Percentiles rank a stretch among this genome's conserved stretches.
Evolutionary conservation across 2,888 invertebrate genomes (phyloP).

Genomic region (Listrodromus nycthemerus): DNA sequence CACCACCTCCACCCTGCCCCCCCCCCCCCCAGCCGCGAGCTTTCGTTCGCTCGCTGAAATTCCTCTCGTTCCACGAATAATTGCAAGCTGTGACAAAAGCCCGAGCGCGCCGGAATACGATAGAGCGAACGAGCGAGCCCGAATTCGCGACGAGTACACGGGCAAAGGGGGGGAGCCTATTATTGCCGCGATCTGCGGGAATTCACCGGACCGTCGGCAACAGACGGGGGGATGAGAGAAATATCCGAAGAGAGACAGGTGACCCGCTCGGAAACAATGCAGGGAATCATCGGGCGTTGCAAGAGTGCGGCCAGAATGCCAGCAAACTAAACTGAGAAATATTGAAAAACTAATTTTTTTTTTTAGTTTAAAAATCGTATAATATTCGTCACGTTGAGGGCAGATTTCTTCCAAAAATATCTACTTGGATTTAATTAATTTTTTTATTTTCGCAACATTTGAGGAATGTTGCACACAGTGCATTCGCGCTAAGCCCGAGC

Average conservation of each 20-base stretch:
- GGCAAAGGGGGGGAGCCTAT: slow-evolving; percentile 68
- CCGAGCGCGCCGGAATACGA: slow-evolving; percentile 46
- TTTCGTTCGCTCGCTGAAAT: slow-evolving; percentile 62
- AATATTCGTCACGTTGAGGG: background rate
- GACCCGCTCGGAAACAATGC: slow-evolving; percentile 10
- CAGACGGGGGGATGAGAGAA: slow-evolving; percentile 10
- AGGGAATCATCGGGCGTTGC: background rate
- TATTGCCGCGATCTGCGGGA: slow-evolving; percentile 77
- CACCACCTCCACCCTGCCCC: slow-evolving; percentile 36
- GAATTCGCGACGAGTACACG: slow-evolving; percentile 67
- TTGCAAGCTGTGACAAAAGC: slow-evolving; percentile 69
- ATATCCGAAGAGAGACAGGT: slow-evolving; percentile 27
- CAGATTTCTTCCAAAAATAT: background rate
- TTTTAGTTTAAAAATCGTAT: background rate
- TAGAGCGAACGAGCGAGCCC: slow-evolving; percentile 61
- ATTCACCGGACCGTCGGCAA: slow-evolving; percentile 56
- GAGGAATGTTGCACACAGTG: slow-evolving; percentile 39
- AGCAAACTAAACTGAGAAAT: slow-evolving; percentile 6
- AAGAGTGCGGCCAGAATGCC: slow-evolving; percentile 22
- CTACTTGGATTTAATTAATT: background rate
- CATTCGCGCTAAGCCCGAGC: slow-evolving; percentile 28
- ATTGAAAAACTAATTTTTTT: background rate
- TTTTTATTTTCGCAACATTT: background rate
- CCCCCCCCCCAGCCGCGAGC: slow-evolving; percentile 1
- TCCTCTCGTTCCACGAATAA: slow-evolving; percentile 76